These are phyloP conservation scores for Lasius fuliginosus DNA, from an alignment of 2,888 invertebrate genomes.

Conservation along the genomic window DNA sequence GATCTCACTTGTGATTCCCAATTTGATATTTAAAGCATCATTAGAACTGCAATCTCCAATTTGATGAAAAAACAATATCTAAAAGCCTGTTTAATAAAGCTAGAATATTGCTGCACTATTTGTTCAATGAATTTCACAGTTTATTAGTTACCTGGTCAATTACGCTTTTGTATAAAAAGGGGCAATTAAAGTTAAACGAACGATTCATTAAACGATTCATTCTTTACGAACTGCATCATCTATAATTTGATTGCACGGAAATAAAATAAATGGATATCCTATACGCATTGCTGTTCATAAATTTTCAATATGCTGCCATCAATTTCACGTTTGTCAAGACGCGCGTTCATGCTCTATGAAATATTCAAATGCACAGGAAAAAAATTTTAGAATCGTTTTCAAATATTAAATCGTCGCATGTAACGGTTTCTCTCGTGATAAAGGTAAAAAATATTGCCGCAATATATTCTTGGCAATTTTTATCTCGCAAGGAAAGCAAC, in stretches of 20 bases:
- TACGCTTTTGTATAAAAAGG: not conserved
- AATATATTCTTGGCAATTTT: constrained; percentile 43
- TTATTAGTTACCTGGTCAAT: constrained; percentile 14
- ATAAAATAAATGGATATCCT: not conserved
- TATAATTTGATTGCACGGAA: not conserved
- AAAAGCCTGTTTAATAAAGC: not conserved
- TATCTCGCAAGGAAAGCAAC: constrained; percentile 17
- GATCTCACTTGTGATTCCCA: constrained; percentile 11
- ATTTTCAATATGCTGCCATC: constrained; percentile 6
- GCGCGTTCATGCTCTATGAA: not conserved
- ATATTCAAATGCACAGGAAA: constrained; percentile 15
- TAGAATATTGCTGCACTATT: not conserved
- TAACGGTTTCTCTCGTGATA: not conserved
- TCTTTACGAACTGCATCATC: not conserved
- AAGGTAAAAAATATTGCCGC: constrained; percentile 18
- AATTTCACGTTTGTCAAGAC: constrained; percentile 24
- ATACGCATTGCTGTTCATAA: constrained; percentile 13
- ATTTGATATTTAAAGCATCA: constrained; percentile 19
- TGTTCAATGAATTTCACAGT: not conserved
- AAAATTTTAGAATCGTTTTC: constrained; percentile 29
- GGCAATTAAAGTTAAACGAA: constrained; percentile 9
- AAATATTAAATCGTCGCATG: constrained; percentile 37
- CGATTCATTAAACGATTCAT: not conserved
- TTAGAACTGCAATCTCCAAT: not conserved
- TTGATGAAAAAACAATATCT: constrained; percentile 22